These are phyloP conservation scores for Watsonalla binaria DNA, from an alignment of 2,888 invertebrate genomes.

Conservation along the genomic window DNA sequence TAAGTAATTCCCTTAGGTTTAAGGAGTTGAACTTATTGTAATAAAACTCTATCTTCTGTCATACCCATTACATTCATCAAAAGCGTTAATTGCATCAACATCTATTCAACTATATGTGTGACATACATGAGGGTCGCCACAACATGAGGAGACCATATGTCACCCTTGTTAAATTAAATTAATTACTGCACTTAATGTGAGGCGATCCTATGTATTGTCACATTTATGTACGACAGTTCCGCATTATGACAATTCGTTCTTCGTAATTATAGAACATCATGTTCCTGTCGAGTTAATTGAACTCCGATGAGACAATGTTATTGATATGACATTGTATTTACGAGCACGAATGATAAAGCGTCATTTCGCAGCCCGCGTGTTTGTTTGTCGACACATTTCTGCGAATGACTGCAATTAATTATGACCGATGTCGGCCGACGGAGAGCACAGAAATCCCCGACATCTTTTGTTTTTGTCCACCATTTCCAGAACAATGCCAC, in stretches of 20 bases:
- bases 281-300: constrained; percentile 43
- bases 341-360: constrained; percentile 59
- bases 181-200: neutral
- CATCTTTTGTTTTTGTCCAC: constrained; percentile 63
- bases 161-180: neutral
- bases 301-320: constrained; percentile 36
- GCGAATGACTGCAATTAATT: constrained; percentile 71
- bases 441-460: constrained; percentile 26
- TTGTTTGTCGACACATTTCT: constrained; percentile 62
- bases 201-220: neutral
- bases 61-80: too few species aligned
- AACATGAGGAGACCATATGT: neutral
- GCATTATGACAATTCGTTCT: constrained; percentile 2
- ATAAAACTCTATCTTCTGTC: too few species aligned
- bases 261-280: constrained; percentile 21
- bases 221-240: neutral
- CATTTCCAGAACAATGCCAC: constrained; percentile 70
- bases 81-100: too few species aligned
- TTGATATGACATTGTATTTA: constrained; percentile 59
- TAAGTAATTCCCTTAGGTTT: too few species aligned
- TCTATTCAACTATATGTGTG: neutral
- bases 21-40: too few species aligned
- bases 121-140: neutral
- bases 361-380: constrained; percentile 48
- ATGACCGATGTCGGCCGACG: constrained; percentile 48